A percentile compares a stretch with the other conserved stretches of the same genome.
phyloP scores from a whole-genome alignment of 2,113 vertebrate genomes.

The Prietella phreatophila region DNA sequence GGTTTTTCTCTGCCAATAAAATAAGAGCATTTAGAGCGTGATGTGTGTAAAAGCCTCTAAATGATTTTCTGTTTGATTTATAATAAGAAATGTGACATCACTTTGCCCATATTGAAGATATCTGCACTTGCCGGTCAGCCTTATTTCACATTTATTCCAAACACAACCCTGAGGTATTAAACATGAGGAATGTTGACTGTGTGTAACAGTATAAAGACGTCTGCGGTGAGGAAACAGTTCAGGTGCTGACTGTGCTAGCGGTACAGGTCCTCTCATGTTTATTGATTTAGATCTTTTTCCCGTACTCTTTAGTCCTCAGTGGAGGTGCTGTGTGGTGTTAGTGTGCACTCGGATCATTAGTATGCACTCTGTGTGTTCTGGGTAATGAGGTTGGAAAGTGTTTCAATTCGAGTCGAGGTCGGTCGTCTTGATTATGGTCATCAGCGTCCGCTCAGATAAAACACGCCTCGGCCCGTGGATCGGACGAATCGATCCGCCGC shows the following conservation, averaged over 20 bases:
- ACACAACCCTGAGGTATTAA: background rate
- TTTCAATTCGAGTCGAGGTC: background rate
- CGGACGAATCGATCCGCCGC: background rate
- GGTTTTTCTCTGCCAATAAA: too few relatives aligned
- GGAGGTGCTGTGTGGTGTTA: background rate
- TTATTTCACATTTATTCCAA: background rate
- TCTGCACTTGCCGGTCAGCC: background rate
- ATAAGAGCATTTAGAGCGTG: too few relatives aligned
- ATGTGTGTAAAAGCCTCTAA: too few relatives aligned
- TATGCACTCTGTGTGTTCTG: background rate
- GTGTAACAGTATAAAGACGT: background rate
- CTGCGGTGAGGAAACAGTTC: background rate
- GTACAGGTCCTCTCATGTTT: background rate
- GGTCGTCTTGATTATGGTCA: background rate
- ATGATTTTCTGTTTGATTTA: background rate
- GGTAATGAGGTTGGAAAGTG: background rate
- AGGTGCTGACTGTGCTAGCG: background rate
- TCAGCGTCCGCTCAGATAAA: background rate
- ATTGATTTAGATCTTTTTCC: background rate
- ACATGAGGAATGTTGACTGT: background rate
- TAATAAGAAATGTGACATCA: background rate
- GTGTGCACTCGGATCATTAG: constrained; percentile 1
- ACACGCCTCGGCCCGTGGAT: background rate
- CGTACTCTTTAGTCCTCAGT: background rate
- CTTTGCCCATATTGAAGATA: background rate